Evolutionary conservation across 2,113 vertebrate genomes (phyloP).

Genomic region (Agelaius tricolor): DNA sequence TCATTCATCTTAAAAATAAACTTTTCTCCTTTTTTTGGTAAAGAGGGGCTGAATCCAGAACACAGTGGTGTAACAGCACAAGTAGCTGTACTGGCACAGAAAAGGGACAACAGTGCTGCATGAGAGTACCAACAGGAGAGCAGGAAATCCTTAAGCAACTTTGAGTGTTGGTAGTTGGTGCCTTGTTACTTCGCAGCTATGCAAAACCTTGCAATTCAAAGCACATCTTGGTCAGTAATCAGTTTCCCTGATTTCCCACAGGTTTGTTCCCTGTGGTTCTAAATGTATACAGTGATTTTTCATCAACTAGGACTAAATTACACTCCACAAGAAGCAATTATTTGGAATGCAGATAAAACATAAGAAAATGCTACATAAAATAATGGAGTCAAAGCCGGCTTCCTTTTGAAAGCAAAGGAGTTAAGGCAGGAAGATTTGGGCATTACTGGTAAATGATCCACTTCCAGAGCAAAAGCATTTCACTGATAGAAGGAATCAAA

Average conservation of each 20-base stretch:
- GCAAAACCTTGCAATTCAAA: background rate
- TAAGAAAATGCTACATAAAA: slow-evolving; percentile 2
- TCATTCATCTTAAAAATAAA: background rate
- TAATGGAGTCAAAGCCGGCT: background rate
- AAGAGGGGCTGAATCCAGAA: background rate
- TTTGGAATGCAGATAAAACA: background rate
- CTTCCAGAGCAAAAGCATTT: background rate
- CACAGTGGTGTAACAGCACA: background rate
- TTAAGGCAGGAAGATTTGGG: background rate
- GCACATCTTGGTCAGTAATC: background rate
- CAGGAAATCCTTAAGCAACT: background rate
- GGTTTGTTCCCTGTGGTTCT: background rate
- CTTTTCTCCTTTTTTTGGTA: background rate
- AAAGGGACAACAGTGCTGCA: background rate
- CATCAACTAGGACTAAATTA: background rate
- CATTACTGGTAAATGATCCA: background rate
- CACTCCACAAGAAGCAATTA: background rate
- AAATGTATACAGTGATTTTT: background rate
- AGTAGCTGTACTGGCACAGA: background rate
- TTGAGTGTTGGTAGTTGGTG: background rate
- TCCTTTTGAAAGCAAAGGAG: background rate
- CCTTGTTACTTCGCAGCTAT: background rate
- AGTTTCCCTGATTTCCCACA: background rate
- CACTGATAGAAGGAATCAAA: background rate
- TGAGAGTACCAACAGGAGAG: background rate